Percentiles rank a stretch among this genome's conserved stretches.
These are phyloP conservation scores for Florisuga fusca DNA, from an alignment of 2,797 vertebrate genomes.

Conservation along the genomic window DNA sequence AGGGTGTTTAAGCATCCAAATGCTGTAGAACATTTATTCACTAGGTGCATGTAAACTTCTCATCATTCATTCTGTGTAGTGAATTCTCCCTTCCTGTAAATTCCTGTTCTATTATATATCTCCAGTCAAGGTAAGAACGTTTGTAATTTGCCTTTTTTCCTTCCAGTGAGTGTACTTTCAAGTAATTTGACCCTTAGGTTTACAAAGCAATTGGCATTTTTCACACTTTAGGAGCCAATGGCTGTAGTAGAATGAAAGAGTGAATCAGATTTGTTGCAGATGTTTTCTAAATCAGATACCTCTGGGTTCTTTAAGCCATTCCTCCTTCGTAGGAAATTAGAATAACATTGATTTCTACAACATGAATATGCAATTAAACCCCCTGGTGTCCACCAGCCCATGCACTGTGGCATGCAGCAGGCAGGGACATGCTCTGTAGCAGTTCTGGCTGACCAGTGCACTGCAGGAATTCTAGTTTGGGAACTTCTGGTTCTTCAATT, in stretches of 20 bases:
- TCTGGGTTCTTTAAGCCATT: background rate
- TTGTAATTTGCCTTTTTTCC: background rate
- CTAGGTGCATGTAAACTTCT: background rate
- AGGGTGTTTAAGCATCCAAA: background rate
- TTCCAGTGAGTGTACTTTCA: conserved; percentile 24
- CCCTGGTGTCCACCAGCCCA: background rate
- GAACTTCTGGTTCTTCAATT: conserved; percentile 54
- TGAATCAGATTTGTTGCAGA: conserved; percentile 49
- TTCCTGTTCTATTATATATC: background rate
- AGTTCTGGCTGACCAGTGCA: background rate
- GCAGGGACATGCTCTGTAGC: background rate
- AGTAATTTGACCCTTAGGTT: background rate
- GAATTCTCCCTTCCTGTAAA: background rate
- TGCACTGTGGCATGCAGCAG: background rate
- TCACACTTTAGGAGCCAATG: conserved; percentile 54
- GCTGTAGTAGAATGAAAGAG: background rate
- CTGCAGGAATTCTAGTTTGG: conserved; percentile 22
- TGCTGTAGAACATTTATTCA: background rate
- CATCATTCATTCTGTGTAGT: background rate
- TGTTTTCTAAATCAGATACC: conserved; percentile 17
- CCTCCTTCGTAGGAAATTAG: background rate
- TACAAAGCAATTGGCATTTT: conserved; percentile 40
- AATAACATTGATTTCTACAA: background rate
- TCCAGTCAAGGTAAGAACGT: conserved; percentile 15
- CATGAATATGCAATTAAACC: background rate